Conservation (phyloP, 2,113 vertebrate species). For the Elephas maximus region DNA sequence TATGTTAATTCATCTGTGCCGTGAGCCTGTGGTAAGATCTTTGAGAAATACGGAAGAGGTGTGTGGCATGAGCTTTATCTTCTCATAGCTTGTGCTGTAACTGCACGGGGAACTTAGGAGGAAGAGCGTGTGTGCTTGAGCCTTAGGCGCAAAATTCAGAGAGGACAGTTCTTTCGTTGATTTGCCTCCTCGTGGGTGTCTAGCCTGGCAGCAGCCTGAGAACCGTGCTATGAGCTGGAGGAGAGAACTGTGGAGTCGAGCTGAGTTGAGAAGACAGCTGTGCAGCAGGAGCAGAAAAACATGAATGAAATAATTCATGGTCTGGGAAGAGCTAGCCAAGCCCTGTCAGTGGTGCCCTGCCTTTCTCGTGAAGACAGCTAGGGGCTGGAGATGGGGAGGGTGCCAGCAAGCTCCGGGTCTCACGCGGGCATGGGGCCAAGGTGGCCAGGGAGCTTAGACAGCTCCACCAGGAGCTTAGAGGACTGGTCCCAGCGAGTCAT, state of each 20-base stretch:
- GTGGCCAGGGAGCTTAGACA: not conserved
- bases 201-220: not conserved
- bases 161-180: not conserved
- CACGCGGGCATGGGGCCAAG: not conserved
- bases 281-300: not conserved
- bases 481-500: too few species aligned
- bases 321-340: not conserved
- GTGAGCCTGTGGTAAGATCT: not conserved
- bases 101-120: not conserved
- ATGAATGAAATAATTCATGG: not conserved
- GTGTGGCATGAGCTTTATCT: not conserved
- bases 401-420: not conserved
- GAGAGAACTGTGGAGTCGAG: not conserved
- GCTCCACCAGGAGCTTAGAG: not conserved
- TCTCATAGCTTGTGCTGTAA: not conserved
- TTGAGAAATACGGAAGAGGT: not conserved
- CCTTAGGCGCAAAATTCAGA: not conserved
- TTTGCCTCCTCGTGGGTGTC: not conserved
- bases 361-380: not conserved
- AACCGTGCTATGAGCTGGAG: not conserved
- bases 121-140: not conserved
- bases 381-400: not conserved
- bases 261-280: not conserved
- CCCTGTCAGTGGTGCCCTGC: not conserved
- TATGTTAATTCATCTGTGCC: not conserved